Evolutionary conservation across 2,797 vertebrate species (phyloP), one percentile per base, ranked within the genome.

Genomic region (Coilia nasus): DNA sequence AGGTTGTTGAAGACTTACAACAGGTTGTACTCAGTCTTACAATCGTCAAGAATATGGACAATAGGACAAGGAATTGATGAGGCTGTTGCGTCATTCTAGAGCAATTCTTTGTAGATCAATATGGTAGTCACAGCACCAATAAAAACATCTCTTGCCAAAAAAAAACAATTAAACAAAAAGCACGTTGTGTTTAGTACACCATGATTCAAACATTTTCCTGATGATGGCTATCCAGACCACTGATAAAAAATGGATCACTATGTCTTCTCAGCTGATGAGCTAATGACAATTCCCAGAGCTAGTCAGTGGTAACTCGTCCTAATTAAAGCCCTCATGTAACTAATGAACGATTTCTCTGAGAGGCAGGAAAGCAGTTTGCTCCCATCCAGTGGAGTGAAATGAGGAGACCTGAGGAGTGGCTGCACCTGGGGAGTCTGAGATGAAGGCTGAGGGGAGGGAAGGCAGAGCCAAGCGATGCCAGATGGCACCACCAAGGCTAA

Each of bases 221-320:
- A 21, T 78, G 71, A 21, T 28, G 46, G 46, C 50, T 54, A 78
- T 78, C 31, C 17, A 21, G 15, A 17, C 35, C 35, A 44, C 44
- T 17, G 17, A 54, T 44, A 19, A 21, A 78, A 75, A 78, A 21
- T 78, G 71, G 31, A 31, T 78, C 71, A 78, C 35, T 44, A 31
- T 41, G 71, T 9, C 28, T 71, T 71, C 31, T 78, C 71, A 44
- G 6, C 15, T 44, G 35, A 78, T 78, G 41, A 78, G 6, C 71
- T 78, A 78, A 44, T 78, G 35, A 21, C 31, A 71, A 31, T 21
- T 78, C 35, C 71, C 71, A 78, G 25, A 44, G 35, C 71, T 78
- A 78, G 71, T 41, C 71, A 78, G 17, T 17, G 67, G 28, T 78
- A 78, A 78, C 71, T 78, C 17, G 17, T 15, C 71, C 71, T 78